A percentile compares a stretch with the other conserved stretches of the same genome.
Conservation (phyloP, 53 echinoderm and acorn worm genomes). For the Zoroaster sp. region DNA sequence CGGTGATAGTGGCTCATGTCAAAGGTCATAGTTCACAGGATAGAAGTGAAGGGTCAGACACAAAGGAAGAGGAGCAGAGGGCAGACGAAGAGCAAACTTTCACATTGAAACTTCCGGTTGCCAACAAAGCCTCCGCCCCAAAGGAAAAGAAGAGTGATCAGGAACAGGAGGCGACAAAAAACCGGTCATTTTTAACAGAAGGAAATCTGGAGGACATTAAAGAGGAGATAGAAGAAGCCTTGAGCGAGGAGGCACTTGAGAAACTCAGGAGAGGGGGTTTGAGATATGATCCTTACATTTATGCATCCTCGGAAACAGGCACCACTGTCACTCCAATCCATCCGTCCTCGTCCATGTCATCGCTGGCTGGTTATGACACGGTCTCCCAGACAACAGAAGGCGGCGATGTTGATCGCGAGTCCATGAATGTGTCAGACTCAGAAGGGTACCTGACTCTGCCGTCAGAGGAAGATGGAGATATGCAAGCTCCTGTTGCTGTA, state of each 20-base stretch:
- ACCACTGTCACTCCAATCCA: constrained; percentile 30
- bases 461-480: constrained; percentile 57
- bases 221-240: constrained; percentile 1
- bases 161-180: neutral
- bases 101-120: neutral
- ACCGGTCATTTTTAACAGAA: neutral
- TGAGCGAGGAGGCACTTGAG: constrained; percentile 20
- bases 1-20: constrained; percentile 9
- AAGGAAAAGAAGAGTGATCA: neutral
- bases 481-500: neutral
- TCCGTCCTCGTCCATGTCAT: constrained; percentile 46
- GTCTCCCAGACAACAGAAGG: constrained; percentile 43
- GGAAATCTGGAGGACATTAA: constrained; percentile 27
- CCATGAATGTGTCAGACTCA: constrained; percentile 38
- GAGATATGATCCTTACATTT: constrained; percentile 35
- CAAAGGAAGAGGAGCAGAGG: neutral
- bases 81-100: neutral
- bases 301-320: constrained; percentile 38
- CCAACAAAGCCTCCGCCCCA: neutral
- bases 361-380: constrained; percentile 35
- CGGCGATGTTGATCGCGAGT: constrained; percentile 17
- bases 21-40: constrained; percentile 53
- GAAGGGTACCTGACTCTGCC: constrained; percentile 59
- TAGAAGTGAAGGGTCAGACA: neutral
- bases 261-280: constrained; percentile 21